A percentile compares a stretch with the other conserved stretches of the same genome.
Conservation (phyloP, 2,113 vertebrate genomes). For the Corydoras maculifer region DNA sequence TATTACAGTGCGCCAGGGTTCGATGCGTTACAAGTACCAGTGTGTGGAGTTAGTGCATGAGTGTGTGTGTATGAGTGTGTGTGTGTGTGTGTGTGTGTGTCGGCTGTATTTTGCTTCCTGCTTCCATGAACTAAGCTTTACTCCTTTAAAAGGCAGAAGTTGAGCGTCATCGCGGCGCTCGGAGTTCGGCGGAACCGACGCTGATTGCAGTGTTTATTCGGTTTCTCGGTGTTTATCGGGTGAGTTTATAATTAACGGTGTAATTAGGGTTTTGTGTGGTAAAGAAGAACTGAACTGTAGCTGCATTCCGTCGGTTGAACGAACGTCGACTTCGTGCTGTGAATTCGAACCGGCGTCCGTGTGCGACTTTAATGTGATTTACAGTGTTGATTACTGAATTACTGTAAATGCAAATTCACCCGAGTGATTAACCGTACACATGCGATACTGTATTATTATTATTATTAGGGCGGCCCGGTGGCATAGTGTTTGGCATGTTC, state of each 20-base stretch:
- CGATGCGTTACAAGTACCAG: not conserved
- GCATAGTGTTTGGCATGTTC: too few species aligned
- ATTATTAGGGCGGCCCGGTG: too few species aligned
- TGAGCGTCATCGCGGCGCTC: not conserved
- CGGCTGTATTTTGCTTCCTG: constrained; percentile 50
- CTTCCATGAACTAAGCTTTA: constrained; percentile 22
- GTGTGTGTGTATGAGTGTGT: not conserved
- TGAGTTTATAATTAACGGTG: not conserved
- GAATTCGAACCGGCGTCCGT: not conserved
- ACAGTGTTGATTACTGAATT: too few species aligned
- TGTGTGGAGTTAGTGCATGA: not conserved
- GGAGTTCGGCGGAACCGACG: not conserved
- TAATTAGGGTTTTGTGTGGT: not conserved
- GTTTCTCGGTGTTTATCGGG: not conserved
- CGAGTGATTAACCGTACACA: too few species aligned
- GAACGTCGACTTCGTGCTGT: too few species aligned
- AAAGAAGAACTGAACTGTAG: not conserved
- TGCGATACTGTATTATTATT: too few species aligned
- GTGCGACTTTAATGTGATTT: too few species aligned
- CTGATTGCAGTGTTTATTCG: not conserved
- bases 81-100: constrained; percentile 8
- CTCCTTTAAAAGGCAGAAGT: constrained; percentile 42
- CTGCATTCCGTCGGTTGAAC: not conserved
- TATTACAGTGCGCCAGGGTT: not conserved
- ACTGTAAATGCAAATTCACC: too few species aligned